These are phyloP conservation scores for Lepidocyrtoides sp. DNA, from an alignment of 2,888 invertebrate genomes.

Conservation along the genomic window DNA sequence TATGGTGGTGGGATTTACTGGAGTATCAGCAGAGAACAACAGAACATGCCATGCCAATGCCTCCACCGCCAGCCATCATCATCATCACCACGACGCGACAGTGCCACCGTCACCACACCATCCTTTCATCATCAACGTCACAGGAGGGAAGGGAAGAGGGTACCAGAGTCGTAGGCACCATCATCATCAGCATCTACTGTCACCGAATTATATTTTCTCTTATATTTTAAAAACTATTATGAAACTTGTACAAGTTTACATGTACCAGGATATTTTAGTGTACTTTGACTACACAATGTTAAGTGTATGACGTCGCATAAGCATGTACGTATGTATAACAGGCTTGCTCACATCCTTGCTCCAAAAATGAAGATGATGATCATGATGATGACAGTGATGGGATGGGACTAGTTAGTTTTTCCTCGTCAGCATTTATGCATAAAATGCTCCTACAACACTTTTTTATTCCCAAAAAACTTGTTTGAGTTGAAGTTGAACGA, in stretches of 20 bases:
- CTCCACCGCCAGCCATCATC: slow-evolving; percentile 1
- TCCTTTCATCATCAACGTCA: not conserved
- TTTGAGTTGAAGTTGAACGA: not conserved
- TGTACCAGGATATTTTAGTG: not conserved
- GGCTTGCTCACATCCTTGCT: too few species aligned
- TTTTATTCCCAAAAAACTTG: slow-evolving; percentile 6
- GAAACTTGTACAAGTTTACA: not conserved
- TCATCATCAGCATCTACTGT: too few species aligned
- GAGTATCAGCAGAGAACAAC: not conserved
- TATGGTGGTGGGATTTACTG: not conserved
- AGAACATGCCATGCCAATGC: not conserved
- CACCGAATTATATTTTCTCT: slow-evolving; percentile 6
- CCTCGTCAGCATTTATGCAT: slow-evolving; percentile 69
- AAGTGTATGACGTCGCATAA: too few species aligned
- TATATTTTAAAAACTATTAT: too few species aligned
- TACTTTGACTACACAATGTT: too few species aligned
- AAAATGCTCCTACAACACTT: slow-evolving; percentile 55
- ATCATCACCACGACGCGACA: not conserved
- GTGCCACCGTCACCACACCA: not conserved
- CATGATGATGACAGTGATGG: slow-evolving; percentile 66
- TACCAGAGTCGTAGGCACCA: too few species aligned
- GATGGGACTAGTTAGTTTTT: slow-evolving; percentile 65
- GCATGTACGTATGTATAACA: too few species aligned
- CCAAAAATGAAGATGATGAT: slow-evolving; percentile 7
- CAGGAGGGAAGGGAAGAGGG: not conserved